Evolutionary conservation across 2,113 vertebrate species (phyloP), one percentile per base, ranked within the genome.

Genomic region (Pituophis catenifer): DNA sequence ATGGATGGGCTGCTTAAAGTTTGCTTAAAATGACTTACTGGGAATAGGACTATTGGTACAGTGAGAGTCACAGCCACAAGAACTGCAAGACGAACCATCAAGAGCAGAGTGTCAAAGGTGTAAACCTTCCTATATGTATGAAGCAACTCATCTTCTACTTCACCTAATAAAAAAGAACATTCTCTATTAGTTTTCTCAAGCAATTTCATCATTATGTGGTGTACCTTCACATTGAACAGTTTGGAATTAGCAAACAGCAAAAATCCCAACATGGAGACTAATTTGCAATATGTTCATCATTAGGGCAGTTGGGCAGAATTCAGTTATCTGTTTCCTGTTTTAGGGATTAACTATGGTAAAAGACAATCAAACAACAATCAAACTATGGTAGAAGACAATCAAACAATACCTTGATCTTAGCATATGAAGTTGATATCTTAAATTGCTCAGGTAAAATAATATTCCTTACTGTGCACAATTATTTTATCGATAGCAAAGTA

Each of bases 21-120:
- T 95, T 92, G 86, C 92, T 70, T 85, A 88, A 85, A 89, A 75
- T 44, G 97, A 99, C 99, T 99, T 95, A 99, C 99, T 0, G 99
- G 99, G 90, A 99, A 99, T 24, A 99, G 98, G 89, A 99, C 99
- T 44, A 99, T 98, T 93, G 99, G 99, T 52, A 99, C 99, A 0
- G 99, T 99, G 89, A 99, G 96, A 0, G 98, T 99, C 38, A 99
- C 99, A 1, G 99, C 99, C 17, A 99, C 98, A 91, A 99, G 98
- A 19, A 99, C 99, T 0, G 99, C 99, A 96, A 99, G 75, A 50
- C 99, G 99, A 85, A 99, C 99, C 94, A 99, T 92, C 95, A 99
- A 98, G 91, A 99, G 94, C 94, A 98, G 95, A 0, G 98, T 97
- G 23, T 99, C 99, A 0, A 99, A 99, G 13, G 98, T 99, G 53